phyloP scores from a whole-genome alignment of 2,113 vertebrate species.

The Passer montanus region DNA sequence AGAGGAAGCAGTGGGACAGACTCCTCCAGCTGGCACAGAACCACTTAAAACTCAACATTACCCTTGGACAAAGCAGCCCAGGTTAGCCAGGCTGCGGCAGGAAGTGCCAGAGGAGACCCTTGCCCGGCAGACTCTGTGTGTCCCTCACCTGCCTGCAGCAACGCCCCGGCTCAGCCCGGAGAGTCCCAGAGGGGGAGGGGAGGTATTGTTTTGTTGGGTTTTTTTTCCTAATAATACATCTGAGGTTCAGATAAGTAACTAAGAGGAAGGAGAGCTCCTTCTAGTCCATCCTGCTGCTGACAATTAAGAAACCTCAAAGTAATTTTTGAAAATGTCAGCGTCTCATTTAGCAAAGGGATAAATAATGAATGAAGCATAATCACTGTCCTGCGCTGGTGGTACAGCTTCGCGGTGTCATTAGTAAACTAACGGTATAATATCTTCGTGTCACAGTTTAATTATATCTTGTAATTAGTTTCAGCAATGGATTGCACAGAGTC shows the following conservation, averaged over 20 bases:
- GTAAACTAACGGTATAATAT: slow-evolving; percentile 87
- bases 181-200: not conserved
- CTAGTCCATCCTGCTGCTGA: slow-evolving; percentile 79
- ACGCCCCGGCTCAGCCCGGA: not conserved
- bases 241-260: slow-evolving; percentile 80
- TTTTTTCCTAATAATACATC: slow-evolving; percentile 74
- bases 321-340: slow-evolving; percentile 95
- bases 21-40: not conserved
- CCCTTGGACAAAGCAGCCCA: accelerated
- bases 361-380: slow-evolving; percentile 99
- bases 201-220: not conserved
- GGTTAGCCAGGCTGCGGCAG: not conserved
- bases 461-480: slow-evolving; percentile 99
- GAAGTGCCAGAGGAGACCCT: not conserved
- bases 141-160: not conserved
- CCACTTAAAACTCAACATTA: not conserved
- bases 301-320: slow-evolving; percentile 88
- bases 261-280: slow-evolving; percentile 77
- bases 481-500: slow-evolving; percentile 93
- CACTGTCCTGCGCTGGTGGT: slow-evolving; percentile 93
- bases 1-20: not conserved
- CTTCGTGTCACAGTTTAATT: slow-evolving; percentile 94
- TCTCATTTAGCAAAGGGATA: slow-evolving; percentile 97
- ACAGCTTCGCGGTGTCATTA: slow-evolving; percentile 89
- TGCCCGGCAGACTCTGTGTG: not conserved